phyloP scores from a whole-genome alignment of 2,888 invertebrate species.

The Ormyrus labotus region DNA sequence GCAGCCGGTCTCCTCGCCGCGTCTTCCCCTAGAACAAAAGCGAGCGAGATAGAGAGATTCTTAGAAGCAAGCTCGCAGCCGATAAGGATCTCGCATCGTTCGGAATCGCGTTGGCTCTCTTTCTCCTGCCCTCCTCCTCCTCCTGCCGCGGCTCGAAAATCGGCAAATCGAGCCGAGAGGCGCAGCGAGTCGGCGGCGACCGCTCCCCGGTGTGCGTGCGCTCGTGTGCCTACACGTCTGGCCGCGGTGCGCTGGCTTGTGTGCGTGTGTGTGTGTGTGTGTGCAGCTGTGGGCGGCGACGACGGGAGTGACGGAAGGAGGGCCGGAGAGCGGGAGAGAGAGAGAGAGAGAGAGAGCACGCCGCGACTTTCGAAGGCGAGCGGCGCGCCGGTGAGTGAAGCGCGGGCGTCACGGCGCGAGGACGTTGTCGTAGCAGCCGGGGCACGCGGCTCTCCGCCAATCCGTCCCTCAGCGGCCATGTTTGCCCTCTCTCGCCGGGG shows the following conservation, averaged over 20 bases:
- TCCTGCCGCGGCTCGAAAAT: not conserved
- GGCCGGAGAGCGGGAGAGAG: slow-evolving; percentile 68
- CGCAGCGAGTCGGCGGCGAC: not conserved
- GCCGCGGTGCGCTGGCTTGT: not conserved
- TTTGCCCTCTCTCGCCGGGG: slow-evolving; percentile 79
- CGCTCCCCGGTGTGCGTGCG: not conserved
- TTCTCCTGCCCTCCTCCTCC: not conserved
- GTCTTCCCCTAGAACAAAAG: slow-evolving; percentile 33
- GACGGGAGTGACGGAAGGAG: slow-evolving; percentile 63
- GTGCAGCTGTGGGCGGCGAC: slow-evolving; percentile 56
- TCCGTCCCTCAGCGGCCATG: slow-evolving; percentile 81
- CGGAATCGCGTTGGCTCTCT: slow-evolving; percentile 38
- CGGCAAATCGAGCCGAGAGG: slow-evolving; percentile 27
- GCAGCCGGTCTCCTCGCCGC: not conserved
- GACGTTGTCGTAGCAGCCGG: slow-evolving; percentile 73
- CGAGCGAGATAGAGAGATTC: slow-evolving; percentile 23
- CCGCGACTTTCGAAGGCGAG: not conserved
- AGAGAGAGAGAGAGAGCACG: slow-evolving; percentile 64
- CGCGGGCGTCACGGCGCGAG: slow-evolving; percentile 72
- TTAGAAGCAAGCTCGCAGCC: slow-evolving; percentile 25
- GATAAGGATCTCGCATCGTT: slow-evolving; percentile 52
- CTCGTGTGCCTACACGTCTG: not conserved
- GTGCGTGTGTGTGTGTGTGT: slow-evolving; percentile 24
- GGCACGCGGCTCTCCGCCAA: slow-evolving; percentile 77
- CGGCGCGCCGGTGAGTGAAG: slow-evolving; percentile 69